phyloP scores from a whole-genome alignment of 30 jellyfish, hydroid and myxozoan species.

The Morbakka virulenta region DNA sequence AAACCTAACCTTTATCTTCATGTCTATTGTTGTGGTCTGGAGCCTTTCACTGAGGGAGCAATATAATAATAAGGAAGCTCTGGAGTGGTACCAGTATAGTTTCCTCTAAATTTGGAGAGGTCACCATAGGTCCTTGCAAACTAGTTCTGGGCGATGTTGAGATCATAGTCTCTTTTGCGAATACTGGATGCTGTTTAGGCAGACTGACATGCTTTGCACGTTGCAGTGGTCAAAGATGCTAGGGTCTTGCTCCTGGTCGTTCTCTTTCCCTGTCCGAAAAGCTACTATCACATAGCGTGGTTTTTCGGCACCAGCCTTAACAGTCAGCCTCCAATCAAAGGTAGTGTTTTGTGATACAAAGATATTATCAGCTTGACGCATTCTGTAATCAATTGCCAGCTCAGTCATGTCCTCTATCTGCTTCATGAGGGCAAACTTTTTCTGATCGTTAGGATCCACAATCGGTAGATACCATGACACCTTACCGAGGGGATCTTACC shows the following conservation, averaged over 20 bases:
- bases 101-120: no score
- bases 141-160: no score
- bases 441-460: not conserved
- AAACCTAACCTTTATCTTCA: no score
- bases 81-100: no score
- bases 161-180: no score
- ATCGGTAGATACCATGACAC: not conserved
- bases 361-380: constrained; percentile 2
- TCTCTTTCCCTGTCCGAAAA: constrained; percentile 7
- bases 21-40: no score
- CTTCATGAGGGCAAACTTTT: not conserved
- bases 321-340: constrained; percentile 4
- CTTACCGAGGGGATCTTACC: not conserved
- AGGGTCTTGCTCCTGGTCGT: not conserved
- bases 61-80: no score
- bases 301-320: not conserved
- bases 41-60: no score
- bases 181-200: no score
- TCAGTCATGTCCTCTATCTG: not conserved
- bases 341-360: not conserved
- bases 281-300: constrained; percentile 12
- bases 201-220: not conserved
- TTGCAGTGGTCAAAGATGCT: constrained; percentile 6
- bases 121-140: no score
- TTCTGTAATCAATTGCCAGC: not conserved